Evolutionary conservation across 2,888 invertebrate species (phyloP).

Genomic region (Hydropsyche betteni): DNA sequence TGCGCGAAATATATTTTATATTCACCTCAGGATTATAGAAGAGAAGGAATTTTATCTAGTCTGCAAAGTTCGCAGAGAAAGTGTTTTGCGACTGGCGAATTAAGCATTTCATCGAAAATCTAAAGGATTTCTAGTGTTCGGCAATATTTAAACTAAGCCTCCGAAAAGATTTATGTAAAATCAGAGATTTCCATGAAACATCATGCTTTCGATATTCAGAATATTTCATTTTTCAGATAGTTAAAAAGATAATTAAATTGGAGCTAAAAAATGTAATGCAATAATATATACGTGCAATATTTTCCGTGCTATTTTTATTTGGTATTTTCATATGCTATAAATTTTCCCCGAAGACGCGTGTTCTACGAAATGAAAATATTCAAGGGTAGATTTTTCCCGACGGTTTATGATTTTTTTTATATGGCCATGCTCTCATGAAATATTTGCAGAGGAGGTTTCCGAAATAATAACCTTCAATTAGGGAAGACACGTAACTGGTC

Average conservation of each 20-base stretch:
- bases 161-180: slow-evolving; percentile 9
- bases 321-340: slow-evolving; percentile 4
- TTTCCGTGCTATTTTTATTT: not conserved
- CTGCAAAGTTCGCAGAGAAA: slow-evolving; percentile 46
- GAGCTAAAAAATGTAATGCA: too few species aligned
- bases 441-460: slow-evolving; percentile 33
- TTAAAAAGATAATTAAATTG: not conserved
- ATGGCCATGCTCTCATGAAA: slow-evolving; percentile 9
- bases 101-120: slow-evolving; percentile 38
- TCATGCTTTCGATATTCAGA: not conserved
- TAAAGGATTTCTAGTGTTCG: slow-evolving; percentile 31
- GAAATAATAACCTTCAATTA: slow-evolving; percentile 51
- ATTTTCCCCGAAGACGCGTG: slow-evolving; percentile 15
- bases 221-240: not conserved
- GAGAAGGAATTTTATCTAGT: slow-evolving; percentile 31
- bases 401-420: slow-evolving; percentile 4
- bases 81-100: slow-evolving; percentile 40
- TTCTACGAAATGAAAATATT: slow-evolving; percentile 12
- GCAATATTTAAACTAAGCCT: slow-evolving; percentile 32
- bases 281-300: too few species aligned
- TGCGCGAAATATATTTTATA: slow-evolving; percentile 6
- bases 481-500: slow-evolving; percentile 44
- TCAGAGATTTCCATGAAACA: not conserved
- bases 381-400: slow-evolving; percentile 1
- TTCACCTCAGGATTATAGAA: slow-evolving; percentile 26